phyloP scores from a whole-genome alignment of 2,797 vertebrate species.

The Ispidina lecontei region DNA sequence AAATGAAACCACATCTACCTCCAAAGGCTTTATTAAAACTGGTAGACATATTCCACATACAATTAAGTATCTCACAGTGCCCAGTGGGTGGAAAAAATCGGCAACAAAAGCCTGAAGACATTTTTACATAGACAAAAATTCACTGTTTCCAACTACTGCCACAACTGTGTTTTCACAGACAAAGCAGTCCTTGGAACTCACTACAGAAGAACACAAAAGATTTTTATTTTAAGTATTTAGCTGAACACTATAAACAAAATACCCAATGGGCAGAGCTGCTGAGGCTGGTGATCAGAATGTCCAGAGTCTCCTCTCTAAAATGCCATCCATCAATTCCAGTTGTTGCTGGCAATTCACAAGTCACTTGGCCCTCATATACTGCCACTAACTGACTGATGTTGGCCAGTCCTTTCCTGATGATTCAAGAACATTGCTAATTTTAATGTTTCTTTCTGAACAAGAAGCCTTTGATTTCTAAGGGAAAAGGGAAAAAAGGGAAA shows the following conservation, averaged over 20 bases:
- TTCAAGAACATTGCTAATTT: neutral
- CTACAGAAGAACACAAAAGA: neutral
- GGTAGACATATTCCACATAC: neutral
- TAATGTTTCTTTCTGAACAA: neutral
- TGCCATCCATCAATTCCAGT: neutral
- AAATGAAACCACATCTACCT: neutral
- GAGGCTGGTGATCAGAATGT: neutral
- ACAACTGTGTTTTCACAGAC: neutral
- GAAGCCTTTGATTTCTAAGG: too few relatives aligned
- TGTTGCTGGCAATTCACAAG: neutral
- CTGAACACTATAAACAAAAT: neutral
- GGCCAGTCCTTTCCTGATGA: neutral
- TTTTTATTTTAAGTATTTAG: neutral
- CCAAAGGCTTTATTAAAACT: neutral
- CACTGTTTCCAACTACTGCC: neutral
- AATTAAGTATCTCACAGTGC: neutral
- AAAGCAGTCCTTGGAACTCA: neutral
- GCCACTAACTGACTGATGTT: neutral
- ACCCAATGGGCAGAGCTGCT: neutral
- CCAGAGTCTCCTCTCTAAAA: neutral
- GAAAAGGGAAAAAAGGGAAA: too few relatives aligned
- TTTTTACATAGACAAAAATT: conserved; percentile 1
- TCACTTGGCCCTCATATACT: neutral
- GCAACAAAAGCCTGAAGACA: neutral
- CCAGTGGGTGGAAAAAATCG: neutral